A percentile compares a stretch with the other conserved stretches of the same genome.
Conservation (phyloP, 2,797 vertebrate genomes). For the Danio choprae region DNA sequence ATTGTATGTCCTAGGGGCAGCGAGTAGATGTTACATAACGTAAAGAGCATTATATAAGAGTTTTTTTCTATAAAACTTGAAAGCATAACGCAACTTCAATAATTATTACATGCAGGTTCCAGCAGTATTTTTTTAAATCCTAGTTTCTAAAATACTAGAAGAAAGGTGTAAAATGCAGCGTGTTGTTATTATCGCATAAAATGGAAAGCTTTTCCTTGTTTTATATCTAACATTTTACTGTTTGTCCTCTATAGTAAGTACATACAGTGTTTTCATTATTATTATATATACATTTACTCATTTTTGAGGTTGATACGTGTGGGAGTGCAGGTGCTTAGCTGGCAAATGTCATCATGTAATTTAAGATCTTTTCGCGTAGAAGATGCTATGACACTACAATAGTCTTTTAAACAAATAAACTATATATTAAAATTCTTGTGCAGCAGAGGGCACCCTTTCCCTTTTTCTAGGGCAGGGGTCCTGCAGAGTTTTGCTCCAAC, state of each 20-base stretch:
- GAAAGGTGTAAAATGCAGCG: not conserved
- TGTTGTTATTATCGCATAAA: not conserved
- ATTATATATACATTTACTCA: not conserved
- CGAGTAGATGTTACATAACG: constrained; percentile 36
- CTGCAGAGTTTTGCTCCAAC: too few relatives aligned
- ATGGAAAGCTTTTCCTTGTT: not conserved
- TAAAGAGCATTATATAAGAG: constrained; percentile 34
- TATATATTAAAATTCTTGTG: not conserved
- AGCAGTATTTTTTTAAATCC: not conserved
- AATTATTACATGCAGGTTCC: not conserved
- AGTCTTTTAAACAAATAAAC: not conserved
- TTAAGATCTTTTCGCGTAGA: not conserved
- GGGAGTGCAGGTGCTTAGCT: not conserved
- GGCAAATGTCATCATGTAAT: not conserved
- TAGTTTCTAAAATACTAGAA: not conserved
- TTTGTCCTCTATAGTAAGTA: not conserved
- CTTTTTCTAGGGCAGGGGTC: too few relatives aligned
- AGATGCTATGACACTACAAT: not conserved
- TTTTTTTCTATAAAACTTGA: constrained; percentile 1
- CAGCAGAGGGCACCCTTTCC: too few relatives aligned
- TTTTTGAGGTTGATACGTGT: not conserved
- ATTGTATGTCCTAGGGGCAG: constrained; percentile 25
- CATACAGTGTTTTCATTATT: not conserved
- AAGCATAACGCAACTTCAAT: not conserved
- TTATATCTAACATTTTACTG: not conserved